These are phyloP conservation scores for Rhinatrema bivittatum DNA, from an alignment of 2,797 vertebrate genomes.

Conservation along the genomic window DNA sequence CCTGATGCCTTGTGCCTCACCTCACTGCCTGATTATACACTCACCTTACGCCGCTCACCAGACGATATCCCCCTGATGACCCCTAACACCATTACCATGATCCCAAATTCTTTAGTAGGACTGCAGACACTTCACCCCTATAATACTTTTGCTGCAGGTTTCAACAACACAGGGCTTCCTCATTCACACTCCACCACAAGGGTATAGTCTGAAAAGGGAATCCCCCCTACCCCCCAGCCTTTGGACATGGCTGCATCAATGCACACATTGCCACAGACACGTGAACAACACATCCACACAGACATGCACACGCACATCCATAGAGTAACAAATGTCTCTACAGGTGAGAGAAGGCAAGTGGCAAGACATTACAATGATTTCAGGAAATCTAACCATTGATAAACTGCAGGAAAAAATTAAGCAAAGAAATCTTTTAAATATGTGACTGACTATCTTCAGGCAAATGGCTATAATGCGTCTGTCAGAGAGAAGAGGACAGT, in stretches of 20 bases:
- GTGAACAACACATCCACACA: neutral
- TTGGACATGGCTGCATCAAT: neutral
- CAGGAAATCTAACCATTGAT: too few species aligned
- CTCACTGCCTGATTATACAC: conserved; percentile 88
- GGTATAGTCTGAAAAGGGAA: conserved; percentile 76
- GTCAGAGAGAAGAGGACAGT: too few species aligned
- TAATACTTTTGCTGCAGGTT: conserved; percentile 93
- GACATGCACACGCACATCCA: neutral
- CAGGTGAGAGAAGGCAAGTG: conserved; percentile 19
- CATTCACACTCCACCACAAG: conserved; percentile 98
- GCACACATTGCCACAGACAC: neutral
- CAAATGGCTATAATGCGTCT: too few species aligned
- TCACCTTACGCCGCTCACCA: conserved; percentile 89
- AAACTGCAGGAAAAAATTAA: too few species aligned
- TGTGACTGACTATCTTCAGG: too few species aligned
- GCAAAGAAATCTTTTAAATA: too few species aligned
- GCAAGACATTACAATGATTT: too few species aligned
- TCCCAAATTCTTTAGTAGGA: conserved; percentile 94
- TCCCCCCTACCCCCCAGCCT: conserved; percentile 13
- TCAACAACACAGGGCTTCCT: conserved; percentile 92
- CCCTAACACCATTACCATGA: conserved; percentile 98
- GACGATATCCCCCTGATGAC: conserved; percentile 98
- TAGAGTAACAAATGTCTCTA: conserved; percentile 4
- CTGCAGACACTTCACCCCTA: conserved; percentile 95
- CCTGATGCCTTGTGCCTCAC: conserved; percentile 81